Conservation (phyloP, 1,140 invertebrate species). For the Drosophila ambigua region DNA sequence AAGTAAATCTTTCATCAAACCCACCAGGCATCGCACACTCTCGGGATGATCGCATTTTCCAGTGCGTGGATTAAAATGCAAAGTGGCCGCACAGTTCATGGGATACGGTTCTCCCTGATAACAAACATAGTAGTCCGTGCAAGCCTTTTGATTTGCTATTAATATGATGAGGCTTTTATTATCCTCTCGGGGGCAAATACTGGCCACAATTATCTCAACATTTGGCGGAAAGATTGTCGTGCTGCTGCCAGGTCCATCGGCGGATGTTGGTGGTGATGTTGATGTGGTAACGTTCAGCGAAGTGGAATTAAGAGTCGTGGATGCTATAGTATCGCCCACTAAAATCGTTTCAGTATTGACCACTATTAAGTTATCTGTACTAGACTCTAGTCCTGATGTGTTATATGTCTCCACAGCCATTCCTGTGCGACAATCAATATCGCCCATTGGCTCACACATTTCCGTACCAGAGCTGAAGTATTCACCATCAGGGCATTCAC, state of each 20-base stretch:
- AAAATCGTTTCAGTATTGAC: background rate
- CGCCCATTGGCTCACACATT: constrained; percentile 67
- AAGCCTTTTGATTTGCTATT: constrained; percentile 64
- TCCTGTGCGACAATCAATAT: constrained; percentile 65
- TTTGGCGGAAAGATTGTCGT: background rate
- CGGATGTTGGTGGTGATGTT: background rate
- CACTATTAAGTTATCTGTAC: background rate
- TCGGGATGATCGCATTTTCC: constrained; percentile 75
- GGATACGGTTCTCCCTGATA: constrained; percentile 60
- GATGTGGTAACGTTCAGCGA: background rate
- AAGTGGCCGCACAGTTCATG: constrained; percentile 62
- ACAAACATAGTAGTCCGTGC: constrained; percentile 75
- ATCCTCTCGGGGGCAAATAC: constrained; percentile 57
- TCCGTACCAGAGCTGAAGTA: constrained; percentile 56
- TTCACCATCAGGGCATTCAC: constrained; percentile 66
- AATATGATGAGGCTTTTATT: constrained; percentile 57
- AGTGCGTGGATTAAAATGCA: constrained; percentile 69
- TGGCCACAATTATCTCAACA: constrained; percentile 35
- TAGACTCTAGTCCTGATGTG: background rate
- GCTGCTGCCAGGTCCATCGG: background rate
- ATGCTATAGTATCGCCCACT: too few species aligned
- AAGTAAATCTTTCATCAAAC: background rate
- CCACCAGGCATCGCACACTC: constrained; percentile 68
- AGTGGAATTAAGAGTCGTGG: constrained; percentile 3
- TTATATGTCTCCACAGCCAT: constrained; percentile 9